Evolutionary conservation across 2,113 vertebrate species (phyloP).

Genomic region (Micromys minutus): DNA sequence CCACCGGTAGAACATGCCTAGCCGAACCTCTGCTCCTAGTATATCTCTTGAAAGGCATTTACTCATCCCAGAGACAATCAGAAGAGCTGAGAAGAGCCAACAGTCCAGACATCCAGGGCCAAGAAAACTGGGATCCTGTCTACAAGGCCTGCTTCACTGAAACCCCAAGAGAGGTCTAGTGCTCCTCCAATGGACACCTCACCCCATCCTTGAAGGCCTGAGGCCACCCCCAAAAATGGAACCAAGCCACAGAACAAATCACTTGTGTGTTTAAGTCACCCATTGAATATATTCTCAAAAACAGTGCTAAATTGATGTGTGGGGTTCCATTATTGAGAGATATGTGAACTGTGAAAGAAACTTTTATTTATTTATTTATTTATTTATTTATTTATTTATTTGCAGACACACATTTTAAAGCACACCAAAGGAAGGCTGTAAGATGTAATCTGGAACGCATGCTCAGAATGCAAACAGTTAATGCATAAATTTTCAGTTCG

Average conservation of each 20-base stretch:
- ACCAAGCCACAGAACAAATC: conserved; percentile 45
- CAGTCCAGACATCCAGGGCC: conserved; percentile 53
- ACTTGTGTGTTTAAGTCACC: conserved; percentile 68
- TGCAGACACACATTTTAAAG: conserved; percentile 83
- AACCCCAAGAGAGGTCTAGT: conserved; percentile 59
- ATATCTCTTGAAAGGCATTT: conserved; percentile 53
- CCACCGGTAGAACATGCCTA: conserved; percentile 71
- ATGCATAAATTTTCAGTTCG: conserved; percentile 92
- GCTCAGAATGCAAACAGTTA: conserved; percentile 95
- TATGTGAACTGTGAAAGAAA: conserved; percentile 83
- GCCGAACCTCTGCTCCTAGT: conserved; percentile 47
- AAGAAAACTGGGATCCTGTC: conserved; percentile 73
- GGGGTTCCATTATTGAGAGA: conserved; percentile 83
- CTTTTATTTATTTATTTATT: background rate
- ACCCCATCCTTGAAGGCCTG: conserved; percentile 38
- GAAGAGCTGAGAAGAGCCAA: conserved; percentile 59
- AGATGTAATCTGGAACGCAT: conserved; percentile 96
- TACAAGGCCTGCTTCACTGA: conserved; percentile 58
- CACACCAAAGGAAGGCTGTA: conserved; percentile 89
- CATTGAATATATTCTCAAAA: conserved; percentile 76
- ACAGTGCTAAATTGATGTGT: conserved; percentile 86
- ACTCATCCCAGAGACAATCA: conserved; percentile 35
- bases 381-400: background rate
- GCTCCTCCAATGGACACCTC: conserved; percentile 23
- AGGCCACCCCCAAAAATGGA: conserved; percentile 63